These are phyloP conservation scores for Drosophila quadrilineata DNA, from an alignment of 1,140 invertebrate genomes.

Conservation along the genomic window DNA sequence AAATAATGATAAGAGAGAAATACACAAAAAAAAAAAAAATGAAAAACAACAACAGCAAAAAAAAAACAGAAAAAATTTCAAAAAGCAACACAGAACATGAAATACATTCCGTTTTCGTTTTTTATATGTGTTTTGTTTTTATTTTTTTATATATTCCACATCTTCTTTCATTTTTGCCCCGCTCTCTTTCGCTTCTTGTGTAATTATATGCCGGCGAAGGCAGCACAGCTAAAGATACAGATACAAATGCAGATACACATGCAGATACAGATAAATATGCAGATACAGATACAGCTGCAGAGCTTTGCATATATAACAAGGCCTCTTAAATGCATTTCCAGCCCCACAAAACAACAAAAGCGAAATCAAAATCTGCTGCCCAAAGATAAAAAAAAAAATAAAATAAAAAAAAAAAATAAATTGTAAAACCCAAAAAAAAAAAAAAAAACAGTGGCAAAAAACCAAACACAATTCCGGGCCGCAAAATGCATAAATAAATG, in stretches of 20 bases:
- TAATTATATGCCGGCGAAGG: slow-evolving; percentile 65
- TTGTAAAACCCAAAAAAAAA: too few relatives aligned
- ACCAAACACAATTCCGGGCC: too few relatives aligned
- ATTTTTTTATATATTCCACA: background rate
- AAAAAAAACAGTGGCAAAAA: slow-evolving; percentile 16
- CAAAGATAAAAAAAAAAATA: too few relatives aligned
- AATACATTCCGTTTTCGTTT: slow-evolving; percentile 47
- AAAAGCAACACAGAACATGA: slow-evolving; percentile 37
- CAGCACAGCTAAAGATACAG: slow-evolving; percentile 43
- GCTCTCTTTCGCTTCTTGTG: too few relatives aligned
- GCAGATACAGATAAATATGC: slow-evolving; percentile 21
- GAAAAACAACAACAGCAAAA: slow-evolving; percentile 30
- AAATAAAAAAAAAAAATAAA: too few relatives aligned
- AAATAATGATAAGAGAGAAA: slow-evolving; percentile 63
- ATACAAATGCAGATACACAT: slow-evolving; percentile 50
- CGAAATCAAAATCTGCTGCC: slow-evolving; percentile 21
- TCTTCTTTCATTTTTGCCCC: slow-evolving; percentile 9
- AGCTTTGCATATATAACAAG: background rate
- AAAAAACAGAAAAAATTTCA: slow-evolving; percentile 5
- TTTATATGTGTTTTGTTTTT: slow-evolving; percentile 7
- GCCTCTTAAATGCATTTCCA: slow-evolving; percentile 9
- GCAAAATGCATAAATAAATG: slow-evolving; percentile 57
- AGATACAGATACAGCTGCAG: slow-evolving; percentile 6
- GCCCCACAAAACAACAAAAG: slow-evolving; percentile 51
- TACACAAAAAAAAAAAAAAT: slow-evolving; percentile 19